Evolutionary conservation across 2,888 invertebrate genomes (phyloP).

Genomic region (Ectemnius lituratus): DNA sequence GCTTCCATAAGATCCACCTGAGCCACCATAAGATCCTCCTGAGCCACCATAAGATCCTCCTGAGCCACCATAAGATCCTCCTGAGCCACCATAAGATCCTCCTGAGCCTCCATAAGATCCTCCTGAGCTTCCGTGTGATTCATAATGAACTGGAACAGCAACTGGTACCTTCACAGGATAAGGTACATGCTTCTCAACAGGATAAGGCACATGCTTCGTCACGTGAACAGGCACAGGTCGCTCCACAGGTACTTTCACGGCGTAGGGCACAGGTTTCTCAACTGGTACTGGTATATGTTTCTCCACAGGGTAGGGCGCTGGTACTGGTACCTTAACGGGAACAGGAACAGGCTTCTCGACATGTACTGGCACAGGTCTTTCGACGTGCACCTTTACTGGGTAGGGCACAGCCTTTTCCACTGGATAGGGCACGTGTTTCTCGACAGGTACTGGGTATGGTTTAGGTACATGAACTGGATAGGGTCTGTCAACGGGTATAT

Average conservation of each 20-base stretch:
- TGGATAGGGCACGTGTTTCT: conserved; percentile 77
- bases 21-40: conserved; percentile 34
- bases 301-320: conserved; percentile 71
- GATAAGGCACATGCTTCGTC: conserved; percentile 70
- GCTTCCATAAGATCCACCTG: neutral
- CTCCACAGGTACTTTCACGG: conserved; percentile 81
- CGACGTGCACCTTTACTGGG: conserved; percentile 73
- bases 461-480: conserved; percentile 82
- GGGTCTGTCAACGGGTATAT: conserved; percentile 85
- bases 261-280: conserved; percentile 83
- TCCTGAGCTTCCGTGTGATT: neutral
- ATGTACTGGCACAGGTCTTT: conserved; percentile 85
- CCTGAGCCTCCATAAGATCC: conserved; percentile 42
- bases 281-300: conserved; percentile 72
- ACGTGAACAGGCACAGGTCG: conserved; percentile 72
- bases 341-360: conserved; percentile 89
- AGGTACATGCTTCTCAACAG: conserved; percentile 80
- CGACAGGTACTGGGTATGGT: conserved; percentile 86
- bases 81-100: neutral
- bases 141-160: conserved; percentile 81
- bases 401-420: conserved; percentile 80
- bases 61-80: conserved; percentile 36
- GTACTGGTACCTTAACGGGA: conserved; percentile 81
- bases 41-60: neutral
- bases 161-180: conserved; percentile 86